Evolutionary conservation across 2,797 vertebrate genomes (phyloP).

Genomic region (Macroramphosus scolopax): DNA sequence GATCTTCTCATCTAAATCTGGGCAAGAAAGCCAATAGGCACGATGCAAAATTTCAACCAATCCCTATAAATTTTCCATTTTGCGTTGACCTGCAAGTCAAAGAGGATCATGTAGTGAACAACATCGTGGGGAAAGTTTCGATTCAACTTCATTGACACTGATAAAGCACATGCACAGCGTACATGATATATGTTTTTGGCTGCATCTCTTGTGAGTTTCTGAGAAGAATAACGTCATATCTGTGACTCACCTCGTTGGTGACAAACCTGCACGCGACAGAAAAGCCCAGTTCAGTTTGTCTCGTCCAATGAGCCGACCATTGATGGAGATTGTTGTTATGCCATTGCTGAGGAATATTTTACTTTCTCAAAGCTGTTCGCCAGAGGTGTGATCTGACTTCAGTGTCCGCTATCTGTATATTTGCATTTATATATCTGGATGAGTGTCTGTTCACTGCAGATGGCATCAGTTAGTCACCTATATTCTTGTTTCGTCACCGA

Average conservation of each 20-base stretch:
- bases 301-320: slow-evolving; percentile 14
- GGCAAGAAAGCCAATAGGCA: background rate
- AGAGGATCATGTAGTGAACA: slow-evolving; percentile 6
- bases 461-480: slow-evolving; percentile 59
- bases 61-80: slow-evolving; percentile 12
- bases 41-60: background rate
- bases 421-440: slow-evolving; percentile 62
- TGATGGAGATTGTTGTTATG: slow-evolving; percentile 25
- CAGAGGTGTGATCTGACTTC: slow-evolving; percentile 40
- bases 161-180: slow-evolving; percentile 8
- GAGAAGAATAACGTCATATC: slow-evolving; percentile 15
- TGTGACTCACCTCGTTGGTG: slow-evolving; percentile 17
- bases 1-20: background rate
- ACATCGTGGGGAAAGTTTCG: slow-evolving; percentile 2
- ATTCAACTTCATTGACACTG: background rate
- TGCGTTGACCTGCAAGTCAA: slow-evolving; percentile 4
- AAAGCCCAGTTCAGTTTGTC: slow-evolving; percentile 37
- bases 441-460: slow-evolving; percentile 55
- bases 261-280: slow-evolving; percentile 18
- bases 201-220: slow-evolving; percentile 7
- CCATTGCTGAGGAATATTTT: slow-evolving; percentile 36
- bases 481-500: slow-evolving; percentile 56
- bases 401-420: slow-evolving; percentile 51
- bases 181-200: background rate
- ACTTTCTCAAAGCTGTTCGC: slow-evolving; percentile 41